phyloP scores from a whole-genome alignment of 2,888 invertebrate species.

The Lydus trimaculatus region DNA sequence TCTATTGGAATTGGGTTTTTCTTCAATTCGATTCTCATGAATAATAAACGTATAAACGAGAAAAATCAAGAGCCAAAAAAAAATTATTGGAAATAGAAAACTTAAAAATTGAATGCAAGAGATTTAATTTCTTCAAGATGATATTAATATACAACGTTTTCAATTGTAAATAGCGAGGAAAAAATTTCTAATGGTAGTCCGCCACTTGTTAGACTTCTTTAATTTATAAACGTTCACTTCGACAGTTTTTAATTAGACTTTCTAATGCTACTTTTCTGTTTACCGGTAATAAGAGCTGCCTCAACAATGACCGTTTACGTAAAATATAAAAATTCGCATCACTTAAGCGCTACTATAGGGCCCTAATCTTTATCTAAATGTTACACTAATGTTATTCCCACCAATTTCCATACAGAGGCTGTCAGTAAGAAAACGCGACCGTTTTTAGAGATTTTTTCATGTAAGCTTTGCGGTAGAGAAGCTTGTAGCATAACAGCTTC shows the following conservation, averaged over 20 bases:
- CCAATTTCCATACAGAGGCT: too few relatives aligned
- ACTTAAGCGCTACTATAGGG: too few relatives aligned
- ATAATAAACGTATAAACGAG: background rate
- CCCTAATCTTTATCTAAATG: too few relatives aligned
- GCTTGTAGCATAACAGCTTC: too few relatives aligned
- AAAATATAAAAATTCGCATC: too few relatives aligned
- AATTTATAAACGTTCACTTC: background rate
- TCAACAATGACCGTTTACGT: too few relatives aligned
- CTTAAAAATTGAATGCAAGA: background rate
- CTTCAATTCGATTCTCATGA: background rate
- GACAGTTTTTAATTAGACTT: background rate
- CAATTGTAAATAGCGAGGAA: background rate
- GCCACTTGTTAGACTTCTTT: background rate
- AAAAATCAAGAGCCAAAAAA: background rate
- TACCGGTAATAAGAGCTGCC: too few relatives aligned
- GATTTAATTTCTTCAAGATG: slow-evolving; percentile 7
- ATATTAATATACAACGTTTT: slow-evolving; percentile 1
- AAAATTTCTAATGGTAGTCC: background rate
- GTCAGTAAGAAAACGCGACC: too few relatives aligned
- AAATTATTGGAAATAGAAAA: background rate
- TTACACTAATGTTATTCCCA: too few relatives aligned
- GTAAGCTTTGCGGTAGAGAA: too few relatives aligned
- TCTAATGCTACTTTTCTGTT: background rate
- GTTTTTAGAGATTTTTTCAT: too few relatives aligned
- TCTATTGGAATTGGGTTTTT: background rate